Conservation (phyloP, 1,140 invertebrate species). For the Sinonovacula constricta region DNA sequence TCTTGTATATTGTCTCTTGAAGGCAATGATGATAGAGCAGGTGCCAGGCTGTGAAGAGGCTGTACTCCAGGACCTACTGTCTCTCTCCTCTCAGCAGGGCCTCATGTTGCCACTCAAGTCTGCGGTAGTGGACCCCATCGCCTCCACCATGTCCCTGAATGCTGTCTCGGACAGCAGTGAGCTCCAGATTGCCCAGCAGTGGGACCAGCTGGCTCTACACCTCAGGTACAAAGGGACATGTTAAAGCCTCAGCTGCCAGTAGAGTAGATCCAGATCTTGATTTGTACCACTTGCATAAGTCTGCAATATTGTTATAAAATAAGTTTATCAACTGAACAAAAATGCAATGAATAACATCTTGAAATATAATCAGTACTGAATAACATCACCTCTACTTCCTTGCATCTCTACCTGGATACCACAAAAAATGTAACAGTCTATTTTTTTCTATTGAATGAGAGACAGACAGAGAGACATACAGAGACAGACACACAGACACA, state of each 20-base stretch:
- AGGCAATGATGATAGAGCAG: slow-evolving; percentile 65
- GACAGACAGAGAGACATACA: no score
- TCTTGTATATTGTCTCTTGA: no score
- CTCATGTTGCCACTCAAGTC: slow-evolving; percentile 65
- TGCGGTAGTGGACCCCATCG: slow-evolving; percentile 45
- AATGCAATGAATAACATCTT: no score
- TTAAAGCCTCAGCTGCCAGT: slow-evolving; percentile 70
- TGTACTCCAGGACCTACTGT: slow-evolving; percentile 69
- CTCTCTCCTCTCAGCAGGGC: slow-evolving; percentile 69
- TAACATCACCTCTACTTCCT: slow-evolving; percentile 63
- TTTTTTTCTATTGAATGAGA: no score
- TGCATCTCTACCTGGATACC: no score
- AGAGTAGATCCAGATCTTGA: slow-evolving; percentile 69
- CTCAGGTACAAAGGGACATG: slow-evolving; percentile 63
- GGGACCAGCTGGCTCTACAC: slow-evolving; percentile 58
- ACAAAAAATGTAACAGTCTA: no score
- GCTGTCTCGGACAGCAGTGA: slow-evolving; percentile 69
- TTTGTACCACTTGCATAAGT: slow-evolving; percentile 63
- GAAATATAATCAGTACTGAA: slow-evolving; percentile 45
- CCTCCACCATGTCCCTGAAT: slow-evolving; percentile 71
- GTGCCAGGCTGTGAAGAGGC: slow-evolving; percentile 72
- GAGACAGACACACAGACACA: no score
- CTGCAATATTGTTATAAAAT: no score
- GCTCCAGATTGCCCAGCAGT: slow-evolving; percentile 60
- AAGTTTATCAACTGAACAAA: no score